These are phyloP conservation scores for Hepsetus odoe DNA, from an alignment of 2,113 vertebrate species.

Conservation along the genomic window DNA sequence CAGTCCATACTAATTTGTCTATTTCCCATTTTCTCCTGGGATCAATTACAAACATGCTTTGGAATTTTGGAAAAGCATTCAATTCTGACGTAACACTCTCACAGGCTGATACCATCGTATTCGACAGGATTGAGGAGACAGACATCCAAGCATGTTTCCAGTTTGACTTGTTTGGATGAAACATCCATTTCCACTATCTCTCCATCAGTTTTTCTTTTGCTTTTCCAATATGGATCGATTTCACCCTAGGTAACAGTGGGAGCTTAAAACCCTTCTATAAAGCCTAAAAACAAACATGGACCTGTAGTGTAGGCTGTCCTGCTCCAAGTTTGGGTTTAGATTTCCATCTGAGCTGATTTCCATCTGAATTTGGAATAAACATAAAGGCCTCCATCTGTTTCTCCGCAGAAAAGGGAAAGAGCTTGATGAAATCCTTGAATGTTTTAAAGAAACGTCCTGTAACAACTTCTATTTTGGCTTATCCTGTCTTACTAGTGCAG, in stretches of 20 bases:
- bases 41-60: conserved; percentile 44
- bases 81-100: conserved; percentile 44
- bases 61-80: conserved; percentile 46
- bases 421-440: conserved; percentile 55
- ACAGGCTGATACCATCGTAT: conserved; percentile 62
- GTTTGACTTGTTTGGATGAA: conserved; percentile 69
- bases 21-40: conserved; percentile 35
- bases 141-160: conserved; percentile 65
- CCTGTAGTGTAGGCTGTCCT: conserved; percentile 57
- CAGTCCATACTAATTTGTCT: conserved; percentile 28
- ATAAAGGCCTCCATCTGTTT: conserved; percentile 64
- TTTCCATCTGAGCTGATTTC: conserved; percentile 68
- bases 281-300: conserved; percentile 62
- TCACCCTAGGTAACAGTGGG: conserved; percentile 66
- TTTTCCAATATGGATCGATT: conserved; percentile 66
- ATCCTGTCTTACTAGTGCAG: conserved; percentile 39
- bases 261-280: conserved; percentile 61
- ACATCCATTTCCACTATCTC: conserved; percentile 63
- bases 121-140: conserved; percentile 59
- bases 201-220: conserved; percentile 67
- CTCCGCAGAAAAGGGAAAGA: conserved; percentile 49
- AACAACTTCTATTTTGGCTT: conserved; percentile 53
- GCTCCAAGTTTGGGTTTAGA: conserved; percentile 62
- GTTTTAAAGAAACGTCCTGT: conserved; percentile 49
- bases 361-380: conserved; percentile 71